A percentile compares a stretch with the other conserved stretches of the same genome.
Evolutionary conservation across 2,888 invertebrate species (phyloP).

Genomic region (Noctuana brunneofusca): DNA sequence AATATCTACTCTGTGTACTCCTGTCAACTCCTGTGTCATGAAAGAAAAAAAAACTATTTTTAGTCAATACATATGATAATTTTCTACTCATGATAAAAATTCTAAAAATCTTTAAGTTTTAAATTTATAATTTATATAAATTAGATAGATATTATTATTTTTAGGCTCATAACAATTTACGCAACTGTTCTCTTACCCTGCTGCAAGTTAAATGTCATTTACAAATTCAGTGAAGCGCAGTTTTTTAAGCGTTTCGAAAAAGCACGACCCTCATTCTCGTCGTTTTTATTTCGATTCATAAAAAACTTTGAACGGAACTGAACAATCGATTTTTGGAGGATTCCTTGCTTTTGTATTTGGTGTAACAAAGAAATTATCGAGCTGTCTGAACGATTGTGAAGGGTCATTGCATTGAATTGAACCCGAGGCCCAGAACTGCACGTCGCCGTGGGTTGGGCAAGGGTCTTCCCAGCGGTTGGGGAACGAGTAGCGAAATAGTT

Average conservation of each 20-base stretch:
- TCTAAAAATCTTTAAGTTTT: too few relatives aligned
- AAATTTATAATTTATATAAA: too few relatives aligned
- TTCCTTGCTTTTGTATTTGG: not conserved
- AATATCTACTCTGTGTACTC: too few relatives aligned
- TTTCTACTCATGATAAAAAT: too few relatives aligned
- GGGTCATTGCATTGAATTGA: conserved; percentile 9
- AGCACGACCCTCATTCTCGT: not conserved
- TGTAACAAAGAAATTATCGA: conserved; percentile 9
- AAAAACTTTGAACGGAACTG: not conserved
- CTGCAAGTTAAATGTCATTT: not conserved
- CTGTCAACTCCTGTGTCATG: too few relatives aligned
- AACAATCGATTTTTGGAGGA: not conserved
- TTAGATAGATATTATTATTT: too few relatives aligned
- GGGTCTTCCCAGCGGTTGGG: not conserved
- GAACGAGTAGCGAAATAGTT: not conserved
- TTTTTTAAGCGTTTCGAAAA: not conserved
- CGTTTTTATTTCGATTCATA: not conserved
- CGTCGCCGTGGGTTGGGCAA: not conserved
- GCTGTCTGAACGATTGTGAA: not conserved
- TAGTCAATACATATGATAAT: too few relatives aligned
- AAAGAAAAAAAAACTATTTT: too few relatives aligned
- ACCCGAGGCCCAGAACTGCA: not conserved
- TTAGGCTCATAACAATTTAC: too few relatives aligned
- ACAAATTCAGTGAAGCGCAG: not conserved
- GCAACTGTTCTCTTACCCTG: too few relatives aligned